A percentile compares a stretch with the other conserved stretches of the same genome.
These are phyloP conservation scores for Unio delphinus DNA, from an alignment of 2,888 invertebrate species.

Conservation along the genomic window DNA sequence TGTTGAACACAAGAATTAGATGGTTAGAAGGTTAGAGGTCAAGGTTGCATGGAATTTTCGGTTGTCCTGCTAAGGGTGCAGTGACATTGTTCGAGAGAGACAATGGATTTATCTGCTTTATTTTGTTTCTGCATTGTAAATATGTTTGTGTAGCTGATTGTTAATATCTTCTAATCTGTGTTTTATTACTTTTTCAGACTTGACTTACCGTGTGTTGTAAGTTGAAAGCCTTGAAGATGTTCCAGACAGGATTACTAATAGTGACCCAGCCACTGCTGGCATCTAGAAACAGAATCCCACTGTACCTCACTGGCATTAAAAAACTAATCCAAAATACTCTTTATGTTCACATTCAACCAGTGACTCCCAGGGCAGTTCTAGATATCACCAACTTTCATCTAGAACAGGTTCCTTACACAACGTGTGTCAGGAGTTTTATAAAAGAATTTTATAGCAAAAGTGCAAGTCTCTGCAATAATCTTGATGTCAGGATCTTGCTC, in stretches of 20 bases:
- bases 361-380: background rate
- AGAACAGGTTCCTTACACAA: slow-evolving; percentile 35
- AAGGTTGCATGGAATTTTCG: too few relatives aligned
- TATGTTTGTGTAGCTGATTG: too few relatives aligned
- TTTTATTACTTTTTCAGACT: too few relatives aligned
- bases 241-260: slow-evolving; percentile 50
- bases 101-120: too few relatives aligned
- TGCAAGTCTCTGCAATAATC: slow-evolving; percentile 40
- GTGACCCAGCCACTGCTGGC: slow-evolving; percentile 54
- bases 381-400: slow-evolving; percentile 18
- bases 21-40: too few relatives aligned
- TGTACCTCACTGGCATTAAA: slow-evolving; percentile 43
- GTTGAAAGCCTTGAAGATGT: slow-evolving; percentile 27
- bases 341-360: slow-evolving; percentile 60
- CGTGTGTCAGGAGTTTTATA: slow-evolving; percentile 42
- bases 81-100: too few relatives aligned
- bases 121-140: too few relatives aligned
- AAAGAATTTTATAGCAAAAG: slow-evolving; percentile 48
- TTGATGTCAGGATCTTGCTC: slow-evolving; percentile 55
- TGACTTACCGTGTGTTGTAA: too few relatives aligned
- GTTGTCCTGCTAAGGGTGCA: too few relatives aligned
- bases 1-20: too few relatives aligned
- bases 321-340: slow-evolving; percentile 47
- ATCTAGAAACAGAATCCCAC: slow-evolving; percentile 33
- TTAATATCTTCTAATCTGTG: too few relatives aligned